Evolutionary conservation across 2,113 vertebrate species (phyloP).

Genomic region (Astatoreochromis straeleni): DNA sequence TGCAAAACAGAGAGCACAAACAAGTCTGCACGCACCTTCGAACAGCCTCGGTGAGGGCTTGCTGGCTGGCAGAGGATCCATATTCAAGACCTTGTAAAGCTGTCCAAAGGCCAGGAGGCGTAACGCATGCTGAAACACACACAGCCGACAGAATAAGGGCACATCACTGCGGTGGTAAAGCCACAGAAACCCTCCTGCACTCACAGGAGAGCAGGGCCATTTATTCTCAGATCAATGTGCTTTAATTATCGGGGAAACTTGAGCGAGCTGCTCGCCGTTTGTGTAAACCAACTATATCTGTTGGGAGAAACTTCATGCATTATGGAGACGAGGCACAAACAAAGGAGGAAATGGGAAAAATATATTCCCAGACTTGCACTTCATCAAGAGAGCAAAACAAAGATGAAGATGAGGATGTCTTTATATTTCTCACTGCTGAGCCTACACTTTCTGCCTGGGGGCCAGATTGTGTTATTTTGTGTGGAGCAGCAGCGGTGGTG

Average conservation of each 20-base stretch:
- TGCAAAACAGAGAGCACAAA: not conserved
- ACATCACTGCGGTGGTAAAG: not conserved
- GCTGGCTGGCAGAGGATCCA: slow-evolving; percentile 56
- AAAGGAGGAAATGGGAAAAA: not conserved
- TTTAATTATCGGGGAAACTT: slow-evolving; percentile 5
- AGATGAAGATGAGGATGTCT: not conserved
- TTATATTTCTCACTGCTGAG: not conserved
- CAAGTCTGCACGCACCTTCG: slow-evolving; percentile 28
- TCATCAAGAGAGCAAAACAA: not conserved
- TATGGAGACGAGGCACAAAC: not conserved
- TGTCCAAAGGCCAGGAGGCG: slow-evolving; percentile 66
- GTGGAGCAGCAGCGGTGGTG: not conserved
- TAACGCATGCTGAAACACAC: slow-evolving; percentile 53
- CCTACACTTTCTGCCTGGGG: not conserved
- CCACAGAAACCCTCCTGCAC: not conserved
- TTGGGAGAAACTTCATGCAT: not conserved
- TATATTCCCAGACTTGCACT: not conserved
- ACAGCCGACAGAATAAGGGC: not conserved
- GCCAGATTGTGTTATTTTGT: not conserved
- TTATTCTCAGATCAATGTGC: not conserved
- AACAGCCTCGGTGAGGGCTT: slow-evolving; percentile 18
- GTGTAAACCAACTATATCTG: not conserved
- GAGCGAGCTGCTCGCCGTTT: not conserved
- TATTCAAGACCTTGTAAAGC: slow-evolving; percentile 60
- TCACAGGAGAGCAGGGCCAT: not conserved